Base-by-base conservation (phyloP, 2,113 vertebrate genomes). In the Nematolebias whitei region DNA sequence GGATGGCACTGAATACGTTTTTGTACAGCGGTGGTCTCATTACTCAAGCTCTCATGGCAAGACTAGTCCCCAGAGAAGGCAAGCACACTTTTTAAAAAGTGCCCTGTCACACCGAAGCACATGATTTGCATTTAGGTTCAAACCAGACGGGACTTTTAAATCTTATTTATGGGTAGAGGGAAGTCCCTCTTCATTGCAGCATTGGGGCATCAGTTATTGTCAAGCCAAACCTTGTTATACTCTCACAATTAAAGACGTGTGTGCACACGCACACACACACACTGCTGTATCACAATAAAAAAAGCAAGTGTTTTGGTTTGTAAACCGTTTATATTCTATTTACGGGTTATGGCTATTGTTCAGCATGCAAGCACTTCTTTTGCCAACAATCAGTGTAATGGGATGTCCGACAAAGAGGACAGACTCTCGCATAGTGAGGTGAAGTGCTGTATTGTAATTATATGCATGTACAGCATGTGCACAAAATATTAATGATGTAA, bases 51-150 rank as follows among this genome's bases (percentile, higher is more conserved):
- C 86, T 85, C 74, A 61, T 61, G 63, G 72, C 53, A 74, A 84
- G 15, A 89, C 69, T 82, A 71, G 83, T 76, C 88, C 77, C 80
- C 32, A 2, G 81, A 23, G 68, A 43, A 49, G 35, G 44, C 2
- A 38, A 61, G 68, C 38, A 52, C 65, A 67, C 53, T 76, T 64
- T 79, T 71, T 65, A 68, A 80, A 86, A 84, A 82, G 71, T 76
- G 82, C 69, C 75, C 67, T 81, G 85, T 90, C 87, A 86, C 82
- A 79, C 64, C 70, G 48, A 74, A 73, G 67, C 85, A 80, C 63
- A 63, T 82, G 56, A 83, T 89, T 90, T 89, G 88, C 86, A 90
- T 90, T 86, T 81, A 85, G 85, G 85, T 84, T 89, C 73, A 79
- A 86, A 74, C 69, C 76, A 74, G 78, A 48, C 40, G 51, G 50